A percentile compares a stretch with the other conserved stretches of the same genome.
Evolutionary conservation across 2,797 vertebrate genomes (phyloP).

Genomic region (Sorex maritimensis): DNA sequence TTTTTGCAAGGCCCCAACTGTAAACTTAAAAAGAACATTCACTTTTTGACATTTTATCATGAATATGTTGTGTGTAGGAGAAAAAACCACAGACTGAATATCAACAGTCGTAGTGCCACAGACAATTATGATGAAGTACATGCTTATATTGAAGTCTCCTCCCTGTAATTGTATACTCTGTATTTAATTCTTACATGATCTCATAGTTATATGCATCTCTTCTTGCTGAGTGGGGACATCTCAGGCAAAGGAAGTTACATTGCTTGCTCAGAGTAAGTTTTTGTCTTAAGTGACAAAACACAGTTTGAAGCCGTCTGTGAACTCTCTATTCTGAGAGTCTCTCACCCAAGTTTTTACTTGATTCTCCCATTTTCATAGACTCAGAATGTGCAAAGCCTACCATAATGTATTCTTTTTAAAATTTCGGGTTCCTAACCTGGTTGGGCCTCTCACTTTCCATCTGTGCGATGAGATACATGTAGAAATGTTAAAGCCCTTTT

Average conservation of each 20-base stretch:
- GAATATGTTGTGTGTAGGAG: background rate
- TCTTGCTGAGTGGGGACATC: conserved; percentile 45
- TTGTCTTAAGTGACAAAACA: background rate
- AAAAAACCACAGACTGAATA: background rate
- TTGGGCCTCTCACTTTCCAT: background rate
- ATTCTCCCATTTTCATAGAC: conserved; percentile 21
- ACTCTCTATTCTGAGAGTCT: background rate
- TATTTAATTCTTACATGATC: background rate
- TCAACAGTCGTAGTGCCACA: background rate
- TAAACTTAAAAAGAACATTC: background rate
- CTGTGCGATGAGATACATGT: background rate
- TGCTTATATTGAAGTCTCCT: background rate
- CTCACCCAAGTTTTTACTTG: background rate
- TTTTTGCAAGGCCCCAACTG: background rate
- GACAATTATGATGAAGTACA: no score
- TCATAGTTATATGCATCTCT: conserved; percentile 2
- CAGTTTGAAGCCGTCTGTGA: conserved; percentile 23
- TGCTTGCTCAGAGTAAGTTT: background rate
- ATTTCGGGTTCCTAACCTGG: background rate
- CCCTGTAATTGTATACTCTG: background rate
- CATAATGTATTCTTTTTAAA: background rate
- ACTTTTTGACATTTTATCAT: background rate
- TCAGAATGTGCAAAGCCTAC: background rate
- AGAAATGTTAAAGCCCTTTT: background rate
- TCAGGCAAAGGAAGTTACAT: conserved; percentile 25